Percentiles rank a stretch among this genome's conserved stretches.
Evolutionary conservation across 2,797 vertebrate genomes (phyloP).

Genomic region (Aselliscus stoliczkanus): DNA sequence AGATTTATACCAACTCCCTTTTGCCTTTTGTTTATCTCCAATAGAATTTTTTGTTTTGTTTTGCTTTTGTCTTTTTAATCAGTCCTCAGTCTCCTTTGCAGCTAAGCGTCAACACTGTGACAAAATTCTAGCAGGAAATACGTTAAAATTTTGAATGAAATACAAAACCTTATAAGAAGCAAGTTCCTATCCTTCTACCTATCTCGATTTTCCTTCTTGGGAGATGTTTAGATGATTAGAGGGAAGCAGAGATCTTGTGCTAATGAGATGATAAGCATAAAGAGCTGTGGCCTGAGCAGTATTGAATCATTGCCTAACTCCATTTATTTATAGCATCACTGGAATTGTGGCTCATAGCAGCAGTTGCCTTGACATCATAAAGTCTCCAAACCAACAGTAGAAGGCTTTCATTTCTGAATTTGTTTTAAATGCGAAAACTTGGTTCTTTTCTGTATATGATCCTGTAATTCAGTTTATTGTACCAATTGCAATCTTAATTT

Average conservation of each 20-base stretch:
- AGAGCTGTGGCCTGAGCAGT: neutral
- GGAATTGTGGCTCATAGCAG: neutral
- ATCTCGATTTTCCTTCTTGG: neutral
- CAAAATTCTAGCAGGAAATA: neutral
- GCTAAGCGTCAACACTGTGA: neutral
- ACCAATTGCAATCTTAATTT: neutral
- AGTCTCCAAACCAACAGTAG: neutral
- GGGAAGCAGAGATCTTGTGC: neutral
- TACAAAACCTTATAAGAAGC: neutral
- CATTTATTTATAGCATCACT: neutral
- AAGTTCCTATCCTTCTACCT: neutral
- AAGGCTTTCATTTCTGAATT: neutral
- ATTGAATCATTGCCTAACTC: neutral
- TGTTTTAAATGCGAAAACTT: neutral
- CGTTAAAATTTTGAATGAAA: neutral
- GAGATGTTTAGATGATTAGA: neutral
- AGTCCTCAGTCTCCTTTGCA: neutral
- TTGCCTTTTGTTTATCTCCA: neutral
- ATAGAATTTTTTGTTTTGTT: neutral
- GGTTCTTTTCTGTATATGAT: neutral
- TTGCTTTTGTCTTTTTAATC: neutral
- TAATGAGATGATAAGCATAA: neutral
- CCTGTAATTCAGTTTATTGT: neutral
- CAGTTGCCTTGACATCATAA: neutral
- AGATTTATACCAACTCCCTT: neutral